These are phyloP conservation scores for Prorops nasuta DNA, from an alignment of 1,140 invertebrate genomes.

Conservation along the genomic window DNA sequence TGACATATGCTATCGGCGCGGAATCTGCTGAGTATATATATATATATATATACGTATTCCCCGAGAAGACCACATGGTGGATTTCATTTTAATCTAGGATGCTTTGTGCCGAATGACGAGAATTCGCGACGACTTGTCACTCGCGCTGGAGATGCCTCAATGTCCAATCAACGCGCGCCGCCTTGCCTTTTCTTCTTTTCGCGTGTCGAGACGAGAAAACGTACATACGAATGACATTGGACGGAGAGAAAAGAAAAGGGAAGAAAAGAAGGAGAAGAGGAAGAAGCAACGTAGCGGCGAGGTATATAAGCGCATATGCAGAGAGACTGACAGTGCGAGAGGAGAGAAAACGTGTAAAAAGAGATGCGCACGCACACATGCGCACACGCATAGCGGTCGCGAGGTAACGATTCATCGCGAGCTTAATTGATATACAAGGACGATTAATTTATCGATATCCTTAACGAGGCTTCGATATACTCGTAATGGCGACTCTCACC, in stretches of 20 bases:
- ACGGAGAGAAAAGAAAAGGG: neutral
- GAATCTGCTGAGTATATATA: too few relatives aligned
- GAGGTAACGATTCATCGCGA: conserved; percentile 30
- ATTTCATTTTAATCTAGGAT: too few relatives aligned
- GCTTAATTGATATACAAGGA: conserved; percentile 32
- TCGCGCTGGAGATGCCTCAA: conserved; percentile 10
- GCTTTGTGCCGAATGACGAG: too few relatives aligned
- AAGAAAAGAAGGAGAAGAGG: neutral
- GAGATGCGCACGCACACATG: neutral
- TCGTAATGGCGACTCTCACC: conserved; percentile 21
- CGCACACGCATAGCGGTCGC: too few relatives aligned
- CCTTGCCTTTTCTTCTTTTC: too few relatives aligned
- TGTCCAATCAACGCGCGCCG: conserved; percentile 18
- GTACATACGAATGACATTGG: too few relatives aligned
- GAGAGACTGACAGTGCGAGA: conserved; percentile 1
- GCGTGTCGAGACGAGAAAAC: too few relatives aligned
- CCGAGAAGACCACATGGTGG: too few relatives aligned
- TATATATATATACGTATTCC: too few relatives aligned
- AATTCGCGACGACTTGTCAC: too few relatives aligned
- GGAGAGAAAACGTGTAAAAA: conserved; percentile 4
- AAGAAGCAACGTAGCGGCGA: neutral
- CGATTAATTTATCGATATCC: conserved; percentile 36
- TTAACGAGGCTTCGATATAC: conserved; percentile 22
- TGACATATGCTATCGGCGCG: too few relatives aligned
- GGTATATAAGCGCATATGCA: neutral